Conservation (phyloP, 2,113 vertebrate species). For the Lasiurus borealis region DNA sequence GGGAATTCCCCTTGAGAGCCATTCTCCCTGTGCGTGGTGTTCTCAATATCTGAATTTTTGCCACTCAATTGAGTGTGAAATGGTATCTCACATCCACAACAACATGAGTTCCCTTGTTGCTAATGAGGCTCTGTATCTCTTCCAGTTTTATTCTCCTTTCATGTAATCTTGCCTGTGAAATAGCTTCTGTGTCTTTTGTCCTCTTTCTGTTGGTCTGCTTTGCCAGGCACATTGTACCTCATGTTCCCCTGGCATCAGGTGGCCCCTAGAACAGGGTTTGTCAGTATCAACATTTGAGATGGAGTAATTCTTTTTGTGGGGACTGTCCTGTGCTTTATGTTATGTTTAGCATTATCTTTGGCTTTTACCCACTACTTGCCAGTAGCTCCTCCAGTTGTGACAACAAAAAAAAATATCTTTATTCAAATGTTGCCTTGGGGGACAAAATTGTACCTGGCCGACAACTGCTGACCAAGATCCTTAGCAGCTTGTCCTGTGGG, state of each 20-base stretch:
- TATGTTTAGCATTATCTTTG: neutral
- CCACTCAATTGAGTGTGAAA: conserved; percentile 54
- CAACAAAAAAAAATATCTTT: neutral
- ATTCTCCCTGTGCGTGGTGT: neutral
- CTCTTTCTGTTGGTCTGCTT: neutral
- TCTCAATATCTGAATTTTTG: conserved; percentile 51
- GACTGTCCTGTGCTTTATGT: neutral
- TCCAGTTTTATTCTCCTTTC: conserved; percentile 40
- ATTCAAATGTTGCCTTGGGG: neutral
- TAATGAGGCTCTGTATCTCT: conserved; percentile 29
- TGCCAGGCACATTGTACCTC: neutral
- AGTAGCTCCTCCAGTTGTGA: neutral
- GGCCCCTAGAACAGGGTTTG: neutral
- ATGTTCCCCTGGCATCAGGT: neutral
- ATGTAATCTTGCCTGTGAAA: conserved; percentile 57
- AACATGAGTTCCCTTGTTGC: conserved; percentile 62
- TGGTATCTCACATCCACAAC: neutral
- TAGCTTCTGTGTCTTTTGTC: neutral
- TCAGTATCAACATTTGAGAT: neutral
- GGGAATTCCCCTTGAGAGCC: neutral
- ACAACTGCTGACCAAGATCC: neutral
- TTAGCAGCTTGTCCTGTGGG: neutral
- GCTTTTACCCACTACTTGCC: neutral
- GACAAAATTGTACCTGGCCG: neutral
- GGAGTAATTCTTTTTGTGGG: neutral